These are phyloP conservation scores for Scotopteryx bipunctaria DNA, from an alignment of 2,888 invertebrate genomes.

Conservation along the genomic window DNA sequence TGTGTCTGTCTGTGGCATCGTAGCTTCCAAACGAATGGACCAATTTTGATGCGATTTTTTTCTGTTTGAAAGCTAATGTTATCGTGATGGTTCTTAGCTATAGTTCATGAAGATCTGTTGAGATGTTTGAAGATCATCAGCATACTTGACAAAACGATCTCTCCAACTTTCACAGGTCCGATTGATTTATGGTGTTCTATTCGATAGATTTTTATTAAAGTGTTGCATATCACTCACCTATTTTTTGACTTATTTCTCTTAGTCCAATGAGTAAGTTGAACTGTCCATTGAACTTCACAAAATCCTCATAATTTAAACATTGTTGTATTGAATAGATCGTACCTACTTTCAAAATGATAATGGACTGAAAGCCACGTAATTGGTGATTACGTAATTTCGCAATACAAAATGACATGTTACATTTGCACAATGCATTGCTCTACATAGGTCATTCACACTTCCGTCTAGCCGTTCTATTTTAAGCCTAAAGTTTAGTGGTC, in stretches of 20 bases:
- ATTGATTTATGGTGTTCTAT: no score
- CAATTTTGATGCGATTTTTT: no score
- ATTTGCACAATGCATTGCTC: conserved; percentile 33
- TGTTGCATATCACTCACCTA: no score
- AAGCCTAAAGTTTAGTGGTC: conserved; percentile 13
- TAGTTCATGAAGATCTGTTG: no score
- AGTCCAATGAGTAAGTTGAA: neutral
- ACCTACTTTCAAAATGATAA: conserved; percentile 32
- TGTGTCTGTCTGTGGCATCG: no score
- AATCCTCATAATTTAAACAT: neutral
- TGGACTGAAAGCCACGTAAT: conserved; percentile 28
- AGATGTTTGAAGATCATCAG: no score
- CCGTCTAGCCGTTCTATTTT: conserved; percentile 19
- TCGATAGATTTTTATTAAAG: no score
- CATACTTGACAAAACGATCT: no score
- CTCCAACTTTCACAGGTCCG: no score
- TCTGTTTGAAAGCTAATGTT: no score
- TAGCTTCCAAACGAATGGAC: no score
- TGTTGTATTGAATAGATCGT: conserved; percentile 16
- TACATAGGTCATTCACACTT: conserved; percentile 31
- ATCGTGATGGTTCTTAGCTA: no score
- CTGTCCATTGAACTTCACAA: neutral
- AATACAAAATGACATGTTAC: conserved; percentile 25
- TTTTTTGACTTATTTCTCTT: neutral
- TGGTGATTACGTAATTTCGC: conserved; percentile 30